Base-by-base conservation (phyloP, 2,113 vertebrate genomes). In the Merops nubicus region DNA sequence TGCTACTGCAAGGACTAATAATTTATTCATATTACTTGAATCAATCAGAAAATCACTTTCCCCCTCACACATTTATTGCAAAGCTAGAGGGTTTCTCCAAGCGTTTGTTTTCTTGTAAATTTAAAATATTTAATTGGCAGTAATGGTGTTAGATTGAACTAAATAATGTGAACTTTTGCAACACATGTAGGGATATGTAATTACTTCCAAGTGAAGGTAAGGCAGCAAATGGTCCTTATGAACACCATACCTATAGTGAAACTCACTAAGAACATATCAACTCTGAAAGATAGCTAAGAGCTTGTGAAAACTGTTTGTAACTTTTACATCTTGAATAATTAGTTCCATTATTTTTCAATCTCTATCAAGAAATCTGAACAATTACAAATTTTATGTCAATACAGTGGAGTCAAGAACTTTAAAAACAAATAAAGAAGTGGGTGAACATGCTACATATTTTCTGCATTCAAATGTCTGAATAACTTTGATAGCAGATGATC, bases 1-100 rank as follows among this genome's bases (percentile, higher is more conserved):
- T 91, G 78, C n/a, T 85, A 89, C 57, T 85, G 25, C 92, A 96
- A 97, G 54, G 77, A n/a, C 60, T 94, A 97, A 93, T 95, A 88
- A 88, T 91, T 93, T 96, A 96, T 97, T 95, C n/a, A 85, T 86
- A 97, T 97, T 96, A 95, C 38, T 85, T 50, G 93, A 95, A 95
- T 96, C 48, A 92, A 89, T 83, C 70, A 96, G 48, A 96, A 96
- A 94, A 94, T 74, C 60, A 89, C 76, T 47, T n/a, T 22, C 18
- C 20, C 20, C 9, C 19, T 19, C 17, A 40, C 4, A 14, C 4
- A 43, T 60, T 50, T 89, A 65, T 91, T 92, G 8, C 12, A 57
- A 94, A 85, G 36, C 3, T 87, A 88, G 62, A 85, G 19, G 5
- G 28, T 11, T 87, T 96, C n/a, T 83, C 16, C 69, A 42, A 72